These are phyloP conservation scores for Steatocranus sp. DNA, from an alignment of 2,797 vertebrate genomes.

Conservation along the genomic window DNA sequence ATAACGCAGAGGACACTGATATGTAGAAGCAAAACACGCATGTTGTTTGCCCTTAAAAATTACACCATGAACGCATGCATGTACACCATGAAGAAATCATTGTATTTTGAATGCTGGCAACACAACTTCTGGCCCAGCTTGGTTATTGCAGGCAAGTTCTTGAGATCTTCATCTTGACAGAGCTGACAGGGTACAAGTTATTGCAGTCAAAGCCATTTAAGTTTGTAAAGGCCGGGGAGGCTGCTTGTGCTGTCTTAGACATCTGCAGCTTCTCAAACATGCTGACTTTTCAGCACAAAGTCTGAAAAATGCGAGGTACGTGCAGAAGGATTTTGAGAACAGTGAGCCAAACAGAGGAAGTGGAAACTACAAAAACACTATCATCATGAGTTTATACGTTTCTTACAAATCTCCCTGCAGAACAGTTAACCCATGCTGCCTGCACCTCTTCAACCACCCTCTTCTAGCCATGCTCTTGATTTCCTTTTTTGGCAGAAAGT, in stretches of 20 bases:
- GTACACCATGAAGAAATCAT: background rate
- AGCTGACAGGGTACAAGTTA: background rate
- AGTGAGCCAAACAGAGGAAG: background rate
- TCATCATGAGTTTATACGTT: background rate
- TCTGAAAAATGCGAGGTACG: background rate
- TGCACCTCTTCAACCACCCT: slow-evolving; percentile 5
- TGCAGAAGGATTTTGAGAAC: background rate
- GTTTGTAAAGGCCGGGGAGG: background rate
- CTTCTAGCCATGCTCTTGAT: slow-evolving; percentile 3
- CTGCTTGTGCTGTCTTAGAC: background rate
- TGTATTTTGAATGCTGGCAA: background rate
- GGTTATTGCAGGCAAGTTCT: background rate
- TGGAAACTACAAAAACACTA: background rate
- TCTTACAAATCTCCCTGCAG: background rate
- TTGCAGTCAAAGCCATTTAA: background rate
- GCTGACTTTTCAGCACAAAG: background rate
- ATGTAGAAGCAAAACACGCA: background rate
- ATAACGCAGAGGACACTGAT: background rate
- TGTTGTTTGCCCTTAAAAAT: background rate
- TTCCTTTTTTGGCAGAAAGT: slow-evolving; percentile 42
- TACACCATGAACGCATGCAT: background rate
- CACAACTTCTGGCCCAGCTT: background rate
- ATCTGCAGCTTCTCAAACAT: slow-evolving; percentile 7
- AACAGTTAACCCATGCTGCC: background rate
- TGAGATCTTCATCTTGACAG: background rate